phyloP scores from a whole-genome alignment of 2,797 vertebrate genomes.

The Molossus alvarezi region DNA sequence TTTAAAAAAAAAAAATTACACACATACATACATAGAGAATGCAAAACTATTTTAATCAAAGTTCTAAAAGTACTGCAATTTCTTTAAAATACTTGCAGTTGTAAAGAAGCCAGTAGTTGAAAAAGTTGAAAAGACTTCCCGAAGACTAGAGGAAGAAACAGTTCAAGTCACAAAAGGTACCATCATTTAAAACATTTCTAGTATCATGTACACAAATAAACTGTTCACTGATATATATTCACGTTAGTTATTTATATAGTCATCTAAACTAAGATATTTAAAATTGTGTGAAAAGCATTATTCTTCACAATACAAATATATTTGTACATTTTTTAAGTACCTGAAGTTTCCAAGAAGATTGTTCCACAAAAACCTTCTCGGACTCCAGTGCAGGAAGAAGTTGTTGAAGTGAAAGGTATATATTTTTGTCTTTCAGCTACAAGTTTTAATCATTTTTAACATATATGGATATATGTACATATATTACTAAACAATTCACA shows the following conservation, averaged over 20 bases:
- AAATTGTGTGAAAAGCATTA: slow-evolving; percentile 74
- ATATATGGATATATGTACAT: slow-evolving; percentile 58
- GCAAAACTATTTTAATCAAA: slow-evolving; percentile 55
- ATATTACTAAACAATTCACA: slow-evolving; percentile 61
- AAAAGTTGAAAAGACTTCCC: slow-evolving; percentile 90
- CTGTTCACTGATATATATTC: slow-evolving; percentile 55
- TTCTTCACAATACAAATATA: slow-evolving; percentile 81
- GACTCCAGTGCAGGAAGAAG: slow-evolving; percentile 90
- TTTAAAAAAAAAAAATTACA: slow-evolving; percentile 4
- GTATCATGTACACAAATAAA: slow-evolving; percentile 53
- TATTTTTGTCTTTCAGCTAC: slow-evolving; percentile 79
- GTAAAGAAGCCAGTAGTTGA: slow-evolving; percentile 90
- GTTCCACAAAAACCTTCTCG: slow-evolving; percentile 89
- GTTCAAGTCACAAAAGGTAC: slow-evolving; percentile 93
- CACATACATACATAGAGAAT: background rate
- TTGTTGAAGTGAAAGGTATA: slow-evolving; percentile 92
- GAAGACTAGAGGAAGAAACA: slow-evolving; percentile 91
- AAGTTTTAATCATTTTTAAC: slow-evolving; percentile 67
- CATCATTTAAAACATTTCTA: slow-evolving; percentile 70
- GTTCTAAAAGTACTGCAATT: slow-evolving; percentile 83
- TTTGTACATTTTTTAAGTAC: slow-evolving; percentile 88
- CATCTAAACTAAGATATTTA: slow-evolving; percentile 58
- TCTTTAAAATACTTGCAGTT: slow-evolving; percentile 89
- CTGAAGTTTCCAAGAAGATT: slow-evolving; percentile 91
- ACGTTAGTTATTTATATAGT: slow-evolving; percentile 66